Percentiles rank a stretch among this genome's conserved stretches.
Conservation (phyloP, 2,888 invertebrate genomes). For the Lampropteryx suffumata region DNA sequence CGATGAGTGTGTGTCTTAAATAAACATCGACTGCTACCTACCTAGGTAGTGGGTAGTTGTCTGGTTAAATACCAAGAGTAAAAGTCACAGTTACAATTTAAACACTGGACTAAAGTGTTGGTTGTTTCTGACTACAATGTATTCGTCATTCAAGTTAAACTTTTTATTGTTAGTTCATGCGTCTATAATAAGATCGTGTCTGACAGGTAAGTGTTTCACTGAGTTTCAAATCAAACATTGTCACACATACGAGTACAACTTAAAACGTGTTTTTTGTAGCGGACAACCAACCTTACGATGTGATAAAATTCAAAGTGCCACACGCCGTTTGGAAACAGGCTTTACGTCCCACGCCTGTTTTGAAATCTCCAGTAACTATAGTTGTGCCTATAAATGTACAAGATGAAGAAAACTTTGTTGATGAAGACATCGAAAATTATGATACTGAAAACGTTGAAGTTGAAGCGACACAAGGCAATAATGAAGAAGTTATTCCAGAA, state of each 20-base stretch:
- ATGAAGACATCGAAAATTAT: slow-evolving; percentile 43
- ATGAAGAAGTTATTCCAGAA: slow-evolving; percentile 33
- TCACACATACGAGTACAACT: not conserved
- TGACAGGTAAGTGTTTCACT: slow-evolving; percentile 43
- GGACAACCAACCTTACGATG: slow-evolving; percentile 57
- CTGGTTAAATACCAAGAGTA: slow-evolving; percentile 71
- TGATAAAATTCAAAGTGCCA: slow-evolving; percentile 64
- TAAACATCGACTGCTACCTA: slow-evolving; percentile 56
- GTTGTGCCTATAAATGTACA: slow-evolving; percentile 70
- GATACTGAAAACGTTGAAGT: slow-evolving; percentile 38
- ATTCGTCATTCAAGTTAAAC: slow-evolving; percentile 31
- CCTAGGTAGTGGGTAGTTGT: slow-evolving; percentile 27
- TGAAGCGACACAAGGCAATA: slow-evolving; percentile 34
- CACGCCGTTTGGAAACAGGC: slow-evolving; percentile 63
- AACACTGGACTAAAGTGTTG: slow-evolving; percentile 36
- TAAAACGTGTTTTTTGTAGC: slow-evolving; percentile 13
- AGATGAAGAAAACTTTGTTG: slow-evolving; percentile 45
- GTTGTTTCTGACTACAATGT: slow-evolving; percentile 36
- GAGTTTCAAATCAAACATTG: not conserved
- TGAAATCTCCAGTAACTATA: slow-evolving; percentile 68
- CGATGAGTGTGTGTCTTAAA: slow-evolving; percentile 58
- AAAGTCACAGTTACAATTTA: slow-evolving; percentile 61
- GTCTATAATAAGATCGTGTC: slow-evolving; percentile 29
- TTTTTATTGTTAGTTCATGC: slow-evolving; percentile 39
- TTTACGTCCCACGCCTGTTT: slow-evolving; percentile 62